Evolutionary conservation across 2,113 vertebrate species (phyloP), one percentile per base, ranked within the genome.

Genomic region (Poecilia latipinna): DNA sequence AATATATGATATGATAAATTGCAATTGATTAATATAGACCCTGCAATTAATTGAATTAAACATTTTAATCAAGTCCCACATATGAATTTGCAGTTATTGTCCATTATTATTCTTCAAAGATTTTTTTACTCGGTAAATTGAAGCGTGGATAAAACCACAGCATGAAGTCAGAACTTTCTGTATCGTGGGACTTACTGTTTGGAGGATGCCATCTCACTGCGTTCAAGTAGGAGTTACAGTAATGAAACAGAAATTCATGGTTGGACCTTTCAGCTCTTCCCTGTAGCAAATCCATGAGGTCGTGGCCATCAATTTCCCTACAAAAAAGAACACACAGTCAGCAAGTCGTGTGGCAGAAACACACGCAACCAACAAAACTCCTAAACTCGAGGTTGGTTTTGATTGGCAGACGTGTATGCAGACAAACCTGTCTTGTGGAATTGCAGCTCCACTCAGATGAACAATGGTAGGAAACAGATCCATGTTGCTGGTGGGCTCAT

Each of bases 181-280:
- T 12, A 39, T 39, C 11, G 1, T 39, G 37, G 37, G 37, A 93
- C 97, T 96, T 90, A 98, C 97, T 94, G 84, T 97, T 93, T 24
- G 0, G 31, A 0, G 95, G 96, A 32, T 87, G 91, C 97, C 97
- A 97, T 13, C 97, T 91, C 35, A 97, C 96, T 3, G 95, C 96
- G 11, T 97, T 96, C 71, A 98, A 82, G 86, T 95, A 93, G 29
- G 90, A 88, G 76, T 95, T 96, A 81, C 97, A 98, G 85, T 98
- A 98, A 70, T 97, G 97, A 90, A 97, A 98, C 61, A 98, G 93
- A 10, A 97, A 97, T 80, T 97, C 95, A 8, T 97, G 97, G 0
- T 93, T 82, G 0, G 96, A 96, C 17, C 1, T 84, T 4, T 81
- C 80, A 39, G 65, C 82, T 31, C 29, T 75, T 19, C 93, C 90